Conservation (phyloP, 2,113 vertebrate genomes). For the Accipiter virgatus region DNA sequence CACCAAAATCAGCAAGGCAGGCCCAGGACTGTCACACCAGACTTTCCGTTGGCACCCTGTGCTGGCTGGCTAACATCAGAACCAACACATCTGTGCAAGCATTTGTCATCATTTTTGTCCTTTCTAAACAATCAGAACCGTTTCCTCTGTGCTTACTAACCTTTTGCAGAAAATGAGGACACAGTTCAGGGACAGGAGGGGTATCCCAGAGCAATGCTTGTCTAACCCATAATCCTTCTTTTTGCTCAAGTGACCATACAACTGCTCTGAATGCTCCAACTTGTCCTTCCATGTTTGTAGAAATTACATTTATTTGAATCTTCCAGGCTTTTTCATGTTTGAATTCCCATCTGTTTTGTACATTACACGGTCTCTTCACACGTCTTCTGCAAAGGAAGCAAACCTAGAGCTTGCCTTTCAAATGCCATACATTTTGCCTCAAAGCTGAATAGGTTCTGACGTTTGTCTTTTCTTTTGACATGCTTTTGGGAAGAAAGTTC, state of each 20-base stretch:
- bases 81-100: no score
- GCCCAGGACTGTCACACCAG: neutral
- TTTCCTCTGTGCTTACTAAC: neutral
- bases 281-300: neutral
- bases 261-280: neutral
- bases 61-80: neutral
- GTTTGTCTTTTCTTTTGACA: neutral
- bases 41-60: fast-evolving
- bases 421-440: neutral
- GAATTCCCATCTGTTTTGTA: neutral
- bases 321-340: neutral
- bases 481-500: neutral
- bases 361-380: neutral
- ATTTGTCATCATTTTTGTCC: neutral
- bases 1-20: neutral
- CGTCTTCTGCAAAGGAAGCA: neutral
- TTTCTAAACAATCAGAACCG: neutral
- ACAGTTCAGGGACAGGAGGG: neutral
- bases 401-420: neutral
- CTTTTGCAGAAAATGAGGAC: neutral
- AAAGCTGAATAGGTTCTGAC: neutral
- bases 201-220: neutral
- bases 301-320: neutral
- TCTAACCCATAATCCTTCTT: neutral
- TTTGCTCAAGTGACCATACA: neutral